Conservation (phyloP, 2,113 vertebrate species). For the Podarcis cretensis region DNA sequence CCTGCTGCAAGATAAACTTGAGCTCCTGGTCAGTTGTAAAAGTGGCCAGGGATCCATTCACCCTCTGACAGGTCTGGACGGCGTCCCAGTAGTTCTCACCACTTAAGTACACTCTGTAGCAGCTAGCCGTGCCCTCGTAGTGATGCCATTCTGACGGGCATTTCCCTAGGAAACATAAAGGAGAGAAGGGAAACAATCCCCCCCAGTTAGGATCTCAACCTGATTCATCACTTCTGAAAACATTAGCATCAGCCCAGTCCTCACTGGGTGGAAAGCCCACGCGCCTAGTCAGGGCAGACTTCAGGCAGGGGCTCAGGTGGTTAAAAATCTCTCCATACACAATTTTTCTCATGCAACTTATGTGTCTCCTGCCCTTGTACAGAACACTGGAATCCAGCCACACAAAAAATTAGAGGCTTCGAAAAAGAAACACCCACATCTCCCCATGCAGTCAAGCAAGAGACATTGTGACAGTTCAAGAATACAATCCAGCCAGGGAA, state of each 20-base stretch:
- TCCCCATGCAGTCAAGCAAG: no score
- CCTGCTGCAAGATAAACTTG: constrained; percentile 93
- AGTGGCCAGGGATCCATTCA: constrained; percentile 93
- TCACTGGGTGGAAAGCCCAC: background rate
- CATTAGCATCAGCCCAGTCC: background rate
- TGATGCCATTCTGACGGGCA: constrained; percentile 97
- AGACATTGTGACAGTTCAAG: no score
- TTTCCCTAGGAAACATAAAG: constrained; percentile 92
- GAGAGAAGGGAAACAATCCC: constrained; percentile 63
- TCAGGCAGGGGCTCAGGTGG: background rate
- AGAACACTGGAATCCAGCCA: no score
- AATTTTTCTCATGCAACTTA: background rate
- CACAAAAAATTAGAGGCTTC: no score
- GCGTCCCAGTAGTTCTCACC: constrained; percentile 99
- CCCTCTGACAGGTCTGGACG: constrained; percentile 92
- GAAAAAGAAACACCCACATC: no score
- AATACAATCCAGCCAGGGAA: no score
- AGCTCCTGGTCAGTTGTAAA: constrained; percentile 96
- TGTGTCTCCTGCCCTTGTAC: no score
- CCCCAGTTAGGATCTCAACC: constrained; percentile 76
- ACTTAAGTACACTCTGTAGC: constrained; percentile 92
- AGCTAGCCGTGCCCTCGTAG: constrained; percentile 97
- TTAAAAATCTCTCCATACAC: background rate
- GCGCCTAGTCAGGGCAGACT: rapidly evolving
- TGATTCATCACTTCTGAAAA: background rate